A percentile compares a stretch with the other conserved stretches of the same genome.
Evolutionary conservation across 2,113 vertebrate species (phyloP).

Genomic region (Willisornis vidua): DNA sequence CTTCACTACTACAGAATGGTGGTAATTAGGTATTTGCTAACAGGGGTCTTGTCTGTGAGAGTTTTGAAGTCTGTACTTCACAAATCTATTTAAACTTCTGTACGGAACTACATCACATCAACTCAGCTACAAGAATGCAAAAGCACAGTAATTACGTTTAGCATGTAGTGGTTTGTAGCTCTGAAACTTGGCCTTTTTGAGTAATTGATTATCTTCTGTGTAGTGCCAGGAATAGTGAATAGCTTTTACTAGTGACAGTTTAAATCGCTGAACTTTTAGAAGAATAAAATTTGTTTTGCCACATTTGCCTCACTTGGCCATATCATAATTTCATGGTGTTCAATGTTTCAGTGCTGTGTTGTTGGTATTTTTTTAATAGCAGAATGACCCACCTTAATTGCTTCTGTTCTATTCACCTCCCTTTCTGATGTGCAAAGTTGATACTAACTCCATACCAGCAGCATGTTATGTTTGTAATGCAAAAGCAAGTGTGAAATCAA

Average conservation of each 20-base stretch:
- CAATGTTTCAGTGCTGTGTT: not conserved
- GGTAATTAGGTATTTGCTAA: not conserved
- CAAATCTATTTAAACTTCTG: not conserved
- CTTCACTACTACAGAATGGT: constrained; percentile 9
- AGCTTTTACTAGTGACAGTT: not conserved
- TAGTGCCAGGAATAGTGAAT: not conserved
- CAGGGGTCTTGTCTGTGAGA: not conserved
- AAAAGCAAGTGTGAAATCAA: not conserved
- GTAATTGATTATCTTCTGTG: not conserved
- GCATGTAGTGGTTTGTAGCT: not conserved
- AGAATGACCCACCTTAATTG: not conserved
- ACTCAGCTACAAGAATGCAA: not conserved
- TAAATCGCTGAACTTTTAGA: not conserved
- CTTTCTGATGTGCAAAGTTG: not conserved
- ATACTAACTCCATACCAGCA: not conserved
- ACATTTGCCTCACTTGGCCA: not conserved
- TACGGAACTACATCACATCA: not conserved
- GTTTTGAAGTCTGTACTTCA: not conserved
- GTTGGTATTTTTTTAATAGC: not conserved
- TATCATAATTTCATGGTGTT: not conserved
- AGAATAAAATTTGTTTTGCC: not conserved
- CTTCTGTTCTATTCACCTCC: not conserved
- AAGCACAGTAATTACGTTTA: not conserved
- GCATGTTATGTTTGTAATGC: not conserved
- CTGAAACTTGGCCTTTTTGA: not conserved